A percentile compares a stretch with the other conserved stretches of the same genome.
Evolutionary conservation across 2,113 vertebrate genomes (phyloP).

Genomic region (Willisornis vidua): DNA sequence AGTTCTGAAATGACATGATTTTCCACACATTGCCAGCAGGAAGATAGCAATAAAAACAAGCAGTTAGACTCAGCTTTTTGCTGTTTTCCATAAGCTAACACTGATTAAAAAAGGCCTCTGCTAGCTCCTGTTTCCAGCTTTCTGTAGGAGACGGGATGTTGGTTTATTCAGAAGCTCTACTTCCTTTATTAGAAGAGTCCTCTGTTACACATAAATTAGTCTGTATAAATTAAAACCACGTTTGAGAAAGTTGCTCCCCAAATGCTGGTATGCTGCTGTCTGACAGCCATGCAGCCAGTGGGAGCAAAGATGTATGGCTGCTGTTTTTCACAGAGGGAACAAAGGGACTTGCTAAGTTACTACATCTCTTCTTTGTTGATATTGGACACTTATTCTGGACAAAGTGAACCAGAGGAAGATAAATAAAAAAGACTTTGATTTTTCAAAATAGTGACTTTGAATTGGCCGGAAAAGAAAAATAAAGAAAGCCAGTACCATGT

Average conservation of each 20-base stretch:
- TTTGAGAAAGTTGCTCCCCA: constrained; percentile 13
- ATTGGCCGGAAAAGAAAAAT: constrained; percentile 58
- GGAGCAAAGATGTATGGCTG: constrained; percentile 6
- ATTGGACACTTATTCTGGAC: constrained; percentile 20
- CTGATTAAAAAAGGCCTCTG: background rate
- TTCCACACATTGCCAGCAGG: background rate
- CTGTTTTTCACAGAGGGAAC: background rate
- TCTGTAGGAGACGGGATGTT: background rate
- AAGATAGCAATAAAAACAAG: background rate
- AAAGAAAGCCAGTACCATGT: constrained; percentile 55
- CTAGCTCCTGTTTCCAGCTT: background rate
- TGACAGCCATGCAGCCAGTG: background rate
- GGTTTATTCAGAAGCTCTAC: background rate
- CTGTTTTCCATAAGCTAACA: background rate
- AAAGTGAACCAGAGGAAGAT: constrained; percentile 64
- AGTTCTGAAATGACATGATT: background rate
- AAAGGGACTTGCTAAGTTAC: constrained; percentile 9
- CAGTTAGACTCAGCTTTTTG: background rate
- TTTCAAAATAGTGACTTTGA: constrained; percentile 67
- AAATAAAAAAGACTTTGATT: constrained; percentile 62
- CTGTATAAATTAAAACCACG: background rate
- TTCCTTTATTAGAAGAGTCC: background rate
- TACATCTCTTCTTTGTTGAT: constrained; percentile 33
- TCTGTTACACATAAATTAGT: constrained; percentile 43
- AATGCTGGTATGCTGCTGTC: background rate